Percentiles rank a stretch among this genome's conserved stretches.
Evolutionary conservation across 2,888 invertebrate genomes (phyloP).

Genomic region (Lasioglossum zephyrum): DNA sequence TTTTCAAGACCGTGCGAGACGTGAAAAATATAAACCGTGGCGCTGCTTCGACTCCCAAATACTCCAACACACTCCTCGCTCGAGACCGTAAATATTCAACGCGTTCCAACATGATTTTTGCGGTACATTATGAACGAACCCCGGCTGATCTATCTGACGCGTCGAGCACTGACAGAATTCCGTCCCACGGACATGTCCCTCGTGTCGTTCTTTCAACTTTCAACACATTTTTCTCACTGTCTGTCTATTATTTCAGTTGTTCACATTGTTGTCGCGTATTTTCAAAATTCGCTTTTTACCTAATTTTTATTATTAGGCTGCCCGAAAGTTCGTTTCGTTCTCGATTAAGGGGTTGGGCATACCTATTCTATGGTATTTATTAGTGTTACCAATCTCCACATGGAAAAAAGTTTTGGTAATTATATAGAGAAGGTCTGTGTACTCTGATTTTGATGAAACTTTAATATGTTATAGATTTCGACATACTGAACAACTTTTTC

Average conservation of each 20-base stretch:
- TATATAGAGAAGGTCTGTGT: no score
- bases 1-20: slow-evolving; percentile 3
- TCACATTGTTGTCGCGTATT: neutral
- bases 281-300: neutral
- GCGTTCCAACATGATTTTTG: slow-evolving; percentile 19
- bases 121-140: neutral
- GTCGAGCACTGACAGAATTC: neutral
- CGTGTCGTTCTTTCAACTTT: neutral
- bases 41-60: neutral
- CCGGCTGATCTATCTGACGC: neutral
- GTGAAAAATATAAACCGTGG: slow-evolving; percentile 5
- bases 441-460: no score
- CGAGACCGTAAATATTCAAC: neutral
- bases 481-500: no score
- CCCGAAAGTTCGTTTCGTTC: no score
- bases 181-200: neutral
- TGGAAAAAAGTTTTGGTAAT: no score
- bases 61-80: neutral
- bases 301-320: neutral
- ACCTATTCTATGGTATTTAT: no score
- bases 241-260: neutral
- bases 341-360: no score
- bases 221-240: neutral
- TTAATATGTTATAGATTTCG: no score
- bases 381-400: no score